Conservation (phyloP, 2,113 vertebrate genomes). For the Leptosomus discolor region DNA sequence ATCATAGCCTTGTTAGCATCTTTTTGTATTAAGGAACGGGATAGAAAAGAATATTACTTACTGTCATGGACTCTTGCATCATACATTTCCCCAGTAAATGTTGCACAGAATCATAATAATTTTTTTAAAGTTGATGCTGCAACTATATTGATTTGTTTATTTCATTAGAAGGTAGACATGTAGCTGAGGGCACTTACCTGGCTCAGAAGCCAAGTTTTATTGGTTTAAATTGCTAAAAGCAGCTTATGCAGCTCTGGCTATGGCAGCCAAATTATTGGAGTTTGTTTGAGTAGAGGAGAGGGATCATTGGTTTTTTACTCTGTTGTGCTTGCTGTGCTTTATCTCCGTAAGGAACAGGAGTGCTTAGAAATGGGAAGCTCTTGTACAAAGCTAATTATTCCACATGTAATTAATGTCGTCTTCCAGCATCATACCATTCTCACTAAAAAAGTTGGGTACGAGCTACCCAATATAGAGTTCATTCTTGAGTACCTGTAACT, state of each 20-base stretch:
- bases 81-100: background rate
- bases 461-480: background rate
- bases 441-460: background rate
- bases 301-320: background rate
- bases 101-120: background rate
- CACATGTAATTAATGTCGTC: background rate
- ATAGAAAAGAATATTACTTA: background rate
- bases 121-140: background rate
- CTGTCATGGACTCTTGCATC: background rate
- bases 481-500: background rate
- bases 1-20: background rate
- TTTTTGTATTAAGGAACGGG: background rate
- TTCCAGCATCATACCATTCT: background rate
- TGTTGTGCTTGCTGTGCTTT: background rate
- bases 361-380: background rate
- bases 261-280: background rate
- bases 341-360: background rate
- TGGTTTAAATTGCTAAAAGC: background rate
- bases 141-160: background rate
- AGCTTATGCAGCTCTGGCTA: background rate
- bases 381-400: background rate
- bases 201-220: background rate
- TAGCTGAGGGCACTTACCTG: background rate
- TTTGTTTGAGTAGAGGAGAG: rapidly evolving
- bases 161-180: background rate